Base-by-base conservation (phyloP, 2,888 invertebrate genomes). In the Cerceris ruficornis region DNA sequence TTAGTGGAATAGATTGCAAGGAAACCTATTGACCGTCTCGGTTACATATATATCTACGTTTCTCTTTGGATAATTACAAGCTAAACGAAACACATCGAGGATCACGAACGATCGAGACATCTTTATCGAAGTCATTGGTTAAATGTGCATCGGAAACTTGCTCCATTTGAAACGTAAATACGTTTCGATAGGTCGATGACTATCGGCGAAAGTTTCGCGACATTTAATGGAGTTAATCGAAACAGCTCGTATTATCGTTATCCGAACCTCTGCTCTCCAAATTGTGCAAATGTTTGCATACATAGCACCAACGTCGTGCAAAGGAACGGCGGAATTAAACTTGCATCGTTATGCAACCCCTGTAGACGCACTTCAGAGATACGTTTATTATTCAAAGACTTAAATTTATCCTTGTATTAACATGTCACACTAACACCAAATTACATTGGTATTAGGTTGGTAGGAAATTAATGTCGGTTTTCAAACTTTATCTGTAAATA, bases 1-100 rank as follows among this genome's bases (percentile, higher is more conserved):
- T 80, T 72, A 50, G 57, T 5, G 8, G 28, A 46, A 57, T 49
- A 58, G 67, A 66, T 70, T 28, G 62, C 41, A n/a, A 62, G 64
- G 67, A 80, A 81, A 65, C 58, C 28, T 57, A 52, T 69, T 8
- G 52, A 9, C 46, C 14, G 8, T 13, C 28, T 7, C 2, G 42
- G 13, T 28, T 42, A 42, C 0, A 28, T 28, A 28, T 28, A 28
- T 28, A 28, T 28, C 28, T 28, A 42, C 43, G 43, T 28, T 8
- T 57, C 17, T 17, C 13, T 57, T 57, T 39, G 7, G 50, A n/a
- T 6, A n/a, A 50, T 7, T n/a, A n/a, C n/a, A 11, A 28, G 28
- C 1, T 28, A 28, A 28, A 28, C 1, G 28, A 28, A 28, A n/a
- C 50, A n/a, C 6, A 7, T n/a, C n/a, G 50, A n/a, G n/a, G 50